Evolutionary conservation across 2,888 invertebrate species (phyloP).

Genomic region (Gastrophysa polygoni): DNA sequence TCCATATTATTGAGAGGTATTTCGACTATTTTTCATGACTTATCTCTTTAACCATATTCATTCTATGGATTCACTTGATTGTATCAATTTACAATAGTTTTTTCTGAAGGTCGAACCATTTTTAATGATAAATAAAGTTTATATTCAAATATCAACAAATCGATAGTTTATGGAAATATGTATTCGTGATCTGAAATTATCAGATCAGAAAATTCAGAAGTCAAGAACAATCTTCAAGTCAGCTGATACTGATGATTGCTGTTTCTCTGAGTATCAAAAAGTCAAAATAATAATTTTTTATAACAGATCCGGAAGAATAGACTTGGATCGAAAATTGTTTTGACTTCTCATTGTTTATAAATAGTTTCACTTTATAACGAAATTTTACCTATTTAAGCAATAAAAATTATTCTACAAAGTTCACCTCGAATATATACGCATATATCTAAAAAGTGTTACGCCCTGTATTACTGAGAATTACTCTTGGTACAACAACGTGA

Average conservation of each 20-base stretch:
- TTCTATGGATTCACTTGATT: constrained; percentile 54
- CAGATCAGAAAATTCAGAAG: constrained; percentile 18
- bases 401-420: constrained; percentile 41
- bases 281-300: constrained; percentile 7
- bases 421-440: constrained; percentile 34
- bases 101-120: constrained; percentile 39
- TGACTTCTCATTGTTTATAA: constrained; percentile 17
- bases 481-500: constrained; percentile 43
- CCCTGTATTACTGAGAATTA: constrained; percentile 45
- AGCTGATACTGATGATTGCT: too few relatives aligned
- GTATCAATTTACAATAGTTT: constrained; percentile 58
- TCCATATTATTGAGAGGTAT: neutral
- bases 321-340: constrained; percentile 19
- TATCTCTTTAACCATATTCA: constrained; percentile 12
- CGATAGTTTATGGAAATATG: constrained; percentile 41
- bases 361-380: constrained; percentile 37
- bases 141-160: constrained; percentile 41
- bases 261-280: too few relatives aligned
- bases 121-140: constrained; percentile 37
- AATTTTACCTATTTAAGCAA: constrained; percentile 38
- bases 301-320: too few relatives aligned
- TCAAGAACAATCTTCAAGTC: constrained; percentile 16
- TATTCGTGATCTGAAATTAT: constrained; percentile 41
- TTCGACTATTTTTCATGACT: constrained; percentile 4
- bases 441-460: constrained; percentile 42